Percentiles rank a stretch among this genome's conserved stretches.
Conservation (phyloP, 2,888 invertebrate species). For the Pemphredon lugubris region DNA sequence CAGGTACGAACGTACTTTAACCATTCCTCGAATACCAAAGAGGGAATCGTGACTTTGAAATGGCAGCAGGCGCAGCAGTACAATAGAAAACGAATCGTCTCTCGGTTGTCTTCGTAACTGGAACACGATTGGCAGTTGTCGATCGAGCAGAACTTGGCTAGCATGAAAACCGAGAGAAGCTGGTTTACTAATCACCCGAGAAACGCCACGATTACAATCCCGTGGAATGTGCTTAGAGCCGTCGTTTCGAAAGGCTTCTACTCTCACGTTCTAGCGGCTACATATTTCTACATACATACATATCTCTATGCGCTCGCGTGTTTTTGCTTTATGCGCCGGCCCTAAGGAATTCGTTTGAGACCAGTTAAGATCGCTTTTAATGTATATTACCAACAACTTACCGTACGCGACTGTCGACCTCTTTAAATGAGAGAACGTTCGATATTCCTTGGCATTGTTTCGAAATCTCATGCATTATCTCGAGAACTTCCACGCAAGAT, state of each 20-base stretch:
- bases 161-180: constrained; percentile 63
- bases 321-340: constrained; percentile 15
- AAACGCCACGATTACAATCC: constrained; percentile 74
- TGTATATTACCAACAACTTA: constrained; percentile 8
- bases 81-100: background rate
- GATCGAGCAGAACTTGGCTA: constrained; percentile 49
- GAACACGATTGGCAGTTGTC: constrained; percentile 40
- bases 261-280: constrained; percentile 62
- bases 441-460: constrained; percentile 27
- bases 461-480: constrained; percentile 34
- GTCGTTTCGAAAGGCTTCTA: constrained; percentile 72
- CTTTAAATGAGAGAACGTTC: constrained; percentile 30
- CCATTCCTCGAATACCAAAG: too few relatives aligned
- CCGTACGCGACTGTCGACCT: constrained; percentile 22
- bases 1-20: too few relatives aligned
- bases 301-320: background rate
- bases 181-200: constrained; percentile 70
- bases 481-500: constrained; percentile 33
- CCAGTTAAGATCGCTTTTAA: constrained; percentile 28
- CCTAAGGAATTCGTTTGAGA: constrained; percentile 44
- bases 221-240: constrained; percentile 74
- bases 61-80: background rate
- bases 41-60: constrained; percentile 13
- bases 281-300: constrained; percentile 25
- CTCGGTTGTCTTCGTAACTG: constrained; percentile 46